Conservation (phyloP, 2,797 vertebrate genomes). For the Pithecia hirsuta region DNA sequence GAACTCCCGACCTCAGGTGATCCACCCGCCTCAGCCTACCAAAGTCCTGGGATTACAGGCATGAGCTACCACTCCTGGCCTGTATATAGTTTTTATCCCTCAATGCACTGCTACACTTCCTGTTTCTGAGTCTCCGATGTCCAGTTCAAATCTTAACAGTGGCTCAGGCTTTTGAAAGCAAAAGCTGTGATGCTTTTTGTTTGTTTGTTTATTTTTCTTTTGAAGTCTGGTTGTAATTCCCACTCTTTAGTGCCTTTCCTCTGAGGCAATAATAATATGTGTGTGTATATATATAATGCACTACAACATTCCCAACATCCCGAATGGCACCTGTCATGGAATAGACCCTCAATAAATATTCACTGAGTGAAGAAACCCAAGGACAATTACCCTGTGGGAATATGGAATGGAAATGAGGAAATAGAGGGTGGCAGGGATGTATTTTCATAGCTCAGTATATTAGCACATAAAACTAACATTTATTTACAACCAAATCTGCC, state of each 20-base stretch:
- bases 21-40: too few relatives aligned
- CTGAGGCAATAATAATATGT: not conserved
- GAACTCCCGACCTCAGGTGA: too few relatives aligned
- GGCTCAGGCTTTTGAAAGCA: not conserved
- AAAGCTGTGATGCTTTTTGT: too few relatives aligned
- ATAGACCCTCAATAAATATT: constrained; percentile 1
- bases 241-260: not conserved
- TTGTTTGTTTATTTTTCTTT: not conserved
- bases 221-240: not conserved
- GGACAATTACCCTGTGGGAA: not conserved
- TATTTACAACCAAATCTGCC: constrained; percentile 20
- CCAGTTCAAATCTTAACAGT: not conserved
- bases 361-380: not conserved
- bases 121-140: not conserved
- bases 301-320: not conserved
- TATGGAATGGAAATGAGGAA: not conserved
- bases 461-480: not conserved
- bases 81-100: not conserved
- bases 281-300: not conserved
- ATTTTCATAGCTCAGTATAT: not conserved
- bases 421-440: not conserved
- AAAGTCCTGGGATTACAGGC: too few relatives aligned
- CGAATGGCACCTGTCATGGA: not conserved
- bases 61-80: too few relatives aligned
- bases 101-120: not conserved